Evolutionary conservation across 1,140 invertebrate species (phyloP).

Genomic region (Spodoptera litura): DNA sequence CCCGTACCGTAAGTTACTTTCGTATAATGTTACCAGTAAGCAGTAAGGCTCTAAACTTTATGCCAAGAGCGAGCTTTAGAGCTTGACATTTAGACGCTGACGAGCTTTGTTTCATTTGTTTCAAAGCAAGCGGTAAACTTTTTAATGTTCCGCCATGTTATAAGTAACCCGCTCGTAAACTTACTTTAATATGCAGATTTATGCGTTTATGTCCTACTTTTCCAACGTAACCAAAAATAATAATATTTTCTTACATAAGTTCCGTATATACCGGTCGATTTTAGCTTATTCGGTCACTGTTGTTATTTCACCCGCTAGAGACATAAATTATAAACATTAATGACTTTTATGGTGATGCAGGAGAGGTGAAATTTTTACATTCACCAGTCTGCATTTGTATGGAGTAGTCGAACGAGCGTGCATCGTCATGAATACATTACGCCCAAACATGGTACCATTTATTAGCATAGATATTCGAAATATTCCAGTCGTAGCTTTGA

Average conservation of each 20-base stretch:
- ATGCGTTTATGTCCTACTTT: constrained; percentile 24
- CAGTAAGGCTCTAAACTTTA: constrained; percentile 23
- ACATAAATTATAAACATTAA: constrained; percentile 25
- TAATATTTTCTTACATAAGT: constrained; percentile 35
- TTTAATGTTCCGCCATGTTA: constrained; percentile 27
- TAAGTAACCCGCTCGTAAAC: constrained; percentile 37
- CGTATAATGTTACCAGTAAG: constrained; percentile 25
- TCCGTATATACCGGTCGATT: constrained; percentile 1
- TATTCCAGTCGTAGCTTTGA: constrained; percentile 31
- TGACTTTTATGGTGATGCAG: constrained; percentile 2
- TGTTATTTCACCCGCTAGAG: not conserved
- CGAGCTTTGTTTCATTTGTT: constrained; percentile 39
- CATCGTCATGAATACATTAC: constrained; percentile 63
- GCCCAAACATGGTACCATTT: constrained; percentile 53
- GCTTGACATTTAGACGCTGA: constrained; percentile 30
- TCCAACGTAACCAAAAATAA: constrained; percentile 5
- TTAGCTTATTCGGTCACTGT: constrained; percentile 6
- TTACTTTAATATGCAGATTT: constrained; percentile 39
- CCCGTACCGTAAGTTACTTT: constrained; percentile 32
- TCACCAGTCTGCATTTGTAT: constrained; percentile 41
- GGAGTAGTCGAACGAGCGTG: constrained; percentile 47
- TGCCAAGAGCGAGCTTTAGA: constrained; percentile 20
- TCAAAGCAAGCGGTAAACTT: constrained; percentile 15
- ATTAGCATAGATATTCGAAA: constrained; percentile 69
- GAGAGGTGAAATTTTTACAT: constrained; percentile 52